Evolutionary conservation across 2,797 vertebrate species (phyloP).

Genomic region (Brachyalestes nurse): DNA sequence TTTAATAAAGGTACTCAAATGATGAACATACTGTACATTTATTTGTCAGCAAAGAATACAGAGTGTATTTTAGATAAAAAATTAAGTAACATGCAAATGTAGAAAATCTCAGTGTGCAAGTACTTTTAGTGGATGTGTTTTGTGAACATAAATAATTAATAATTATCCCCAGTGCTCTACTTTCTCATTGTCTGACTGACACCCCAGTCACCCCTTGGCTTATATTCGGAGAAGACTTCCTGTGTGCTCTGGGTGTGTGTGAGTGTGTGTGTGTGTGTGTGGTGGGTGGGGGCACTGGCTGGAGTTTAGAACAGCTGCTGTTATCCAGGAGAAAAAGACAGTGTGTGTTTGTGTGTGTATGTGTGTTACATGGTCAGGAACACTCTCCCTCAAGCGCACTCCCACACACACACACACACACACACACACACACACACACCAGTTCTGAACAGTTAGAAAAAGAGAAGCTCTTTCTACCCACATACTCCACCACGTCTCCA

Average conservation of each 20-base stretch:
- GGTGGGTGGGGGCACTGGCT: slow-evolving; percentile 2
- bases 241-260: background rate
- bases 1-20: too few relatives aligned
- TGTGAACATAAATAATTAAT: background rate
- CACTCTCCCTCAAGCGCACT: slow-evolving; percentile 21
- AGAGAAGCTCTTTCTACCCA: slow-evolving; percentile 55
- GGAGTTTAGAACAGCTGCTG: slow-evolving; percentile 48
- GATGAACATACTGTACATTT: too few relatives aligned
- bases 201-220: too few relatives aligned
- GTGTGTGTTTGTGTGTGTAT: background rate
- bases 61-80: too few relatives aligned
- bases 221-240: slow-evolving; percentile 20
- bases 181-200: slow-evolving; percentile 19
- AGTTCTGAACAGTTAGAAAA: slow-evolving; percentile 14
- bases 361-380: slow-evolving; percentile 26
- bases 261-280: background rate
- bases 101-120: too few relatives aligned
- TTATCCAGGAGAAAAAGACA: slow-evolving; percentile 26
- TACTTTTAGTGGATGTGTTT: background rate
- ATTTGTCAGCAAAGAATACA: too few relatives aligned
- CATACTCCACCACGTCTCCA: slow-evolving; percentile 53
- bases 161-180: slow-evolving; percentile 30
- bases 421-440: background rate
- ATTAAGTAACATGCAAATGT: too few relatives aligned
- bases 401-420: slow-evolving; percentile 25